Evolutionary conservation across 2,797 vertebrate species (phyloP), one percentile per base, ranked within the genome.

Genomic region (Tapera naevia): DNA sequence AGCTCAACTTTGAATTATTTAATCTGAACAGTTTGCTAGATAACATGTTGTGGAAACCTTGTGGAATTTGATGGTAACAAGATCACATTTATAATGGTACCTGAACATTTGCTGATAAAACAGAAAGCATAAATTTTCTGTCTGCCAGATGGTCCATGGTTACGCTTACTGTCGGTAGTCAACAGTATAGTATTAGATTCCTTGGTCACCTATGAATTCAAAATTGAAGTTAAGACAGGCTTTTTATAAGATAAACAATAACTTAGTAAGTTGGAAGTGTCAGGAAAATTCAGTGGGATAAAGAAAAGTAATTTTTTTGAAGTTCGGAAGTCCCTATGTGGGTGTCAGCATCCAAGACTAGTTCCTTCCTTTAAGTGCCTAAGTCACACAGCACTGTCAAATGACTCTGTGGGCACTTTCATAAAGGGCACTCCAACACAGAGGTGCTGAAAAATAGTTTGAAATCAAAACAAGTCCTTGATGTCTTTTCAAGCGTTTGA

Each of bases 381-480:
- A 61, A 93, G 70, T 93, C 93, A 88, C 69, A 88, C 30, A 89
- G 39, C 41, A 33, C 54, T 73, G 78, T 91, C 90, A 95, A 57
- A 65, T 76, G 80, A 67, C 65, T 92, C 80, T 0, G 4, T 78
- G 70, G 79, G 66, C 62, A 80, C 39, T 81, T 82, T 71, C 62
- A 33, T 45, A 88, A 82, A 82, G 53, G 73, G 70, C 84, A 91
- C 65, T 92, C 58, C 87, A 94, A 90, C 7, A 13, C 54, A 45
- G 76, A 95, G 56, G 92, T 96, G 93, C 69, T 95, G 96, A 96
- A 95, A 95, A 93, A 85, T 53, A 83, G 80, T 79, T 94, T 89
- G 89, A 95, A 96, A 97, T 94, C 57, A 87, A 92, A 96, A 89
- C 88, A 93, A 89, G 64, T 76, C 71, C 88, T 78, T 83, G 33